Conservation (phyloP, 2,113 vertebrate genomes). For the Aythya baeri region DNA sequence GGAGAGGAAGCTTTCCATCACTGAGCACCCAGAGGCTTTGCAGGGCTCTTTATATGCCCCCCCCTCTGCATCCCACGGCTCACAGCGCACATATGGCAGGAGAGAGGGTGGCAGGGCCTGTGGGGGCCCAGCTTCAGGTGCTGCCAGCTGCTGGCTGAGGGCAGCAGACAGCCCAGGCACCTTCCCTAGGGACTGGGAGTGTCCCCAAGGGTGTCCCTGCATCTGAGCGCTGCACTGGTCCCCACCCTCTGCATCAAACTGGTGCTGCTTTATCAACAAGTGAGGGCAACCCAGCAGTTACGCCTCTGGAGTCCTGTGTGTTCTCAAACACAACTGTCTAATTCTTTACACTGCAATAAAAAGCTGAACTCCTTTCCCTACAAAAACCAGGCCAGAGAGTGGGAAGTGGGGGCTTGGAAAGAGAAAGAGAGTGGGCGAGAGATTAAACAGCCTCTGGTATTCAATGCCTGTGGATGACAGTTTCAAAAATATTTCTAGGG, state of each 20-base stretch:
- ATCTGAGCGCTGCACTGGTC: neutral
- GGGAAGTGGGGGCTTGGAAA: neutral
- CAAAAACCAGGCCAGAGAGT: conserved; percentile 18
- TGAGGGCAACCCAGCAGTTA: neutral
- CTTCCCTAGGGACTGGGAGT: neutral
- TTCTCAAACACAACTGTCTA: neutral
- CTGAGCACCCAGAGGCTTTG: neutral
- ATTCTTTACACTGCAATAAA: neutral
- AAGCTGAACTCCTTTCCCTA: neutral
- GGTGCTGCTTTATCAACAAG: neutral
- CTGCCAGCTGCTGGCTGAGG: neutral
- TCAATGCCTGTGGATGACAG: conserved; percentile 25
- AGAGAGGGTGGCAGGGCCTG: no score
- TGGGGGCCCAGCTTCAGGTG: no score
- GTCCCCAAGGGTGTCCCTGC: no score
- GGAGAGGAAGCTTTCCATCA: neutral
- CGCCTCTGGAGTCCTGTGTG: neutral
- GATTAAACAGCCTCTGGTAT: conserved; percentile 39
- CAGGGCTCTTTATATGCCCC: neutral
- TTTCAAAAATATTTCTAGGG: conserved; percentile 48
- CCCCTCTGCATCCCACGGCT: neutral
- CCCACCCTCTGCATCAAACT: neutral
- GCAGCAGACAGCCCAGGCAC: neutral
- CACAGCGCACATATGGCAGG: no score
- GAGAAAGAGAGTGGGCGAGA: conserved; percentile 14